Conservation (phyloP, 2,797 vertebrate species). For the Ctenopoma multispine region DNA sequence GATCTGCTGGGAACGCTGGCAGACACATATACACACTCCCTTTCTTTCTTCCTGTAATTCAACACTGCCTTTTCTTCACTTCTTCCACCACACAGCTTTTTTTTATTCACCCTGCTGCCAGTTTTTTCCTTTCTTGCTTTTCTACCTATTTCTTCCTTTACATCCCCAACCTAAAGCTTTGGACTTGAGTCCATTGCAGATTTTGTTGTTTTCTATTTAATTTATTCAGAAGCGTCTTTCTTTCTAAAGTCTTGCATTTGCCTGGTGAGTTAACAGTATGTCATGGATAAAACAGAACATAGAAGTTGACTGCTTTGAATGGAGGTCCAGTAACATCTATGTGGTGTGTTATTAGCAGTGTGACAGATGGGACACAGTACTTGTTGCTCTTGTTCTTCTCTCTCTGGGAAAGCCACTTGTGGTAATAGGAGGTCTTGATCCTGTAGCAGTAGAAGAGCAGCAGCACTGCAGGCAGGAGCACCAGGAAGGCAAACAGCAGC, state of each 20-base stretch:
- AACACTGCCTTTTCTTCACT: slow-evolving; percentile 3
- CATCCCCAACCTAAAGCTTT: no score
- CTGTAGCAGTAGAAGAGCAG: slow-evolving; percentile 86
- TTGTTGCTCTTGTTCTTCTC: slow-evolving; percentile 83
- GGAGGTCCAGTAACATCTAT: background rate
- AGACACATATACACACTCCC: background rate
- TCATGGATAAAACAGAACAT: no score
- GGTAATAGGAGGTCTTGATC: slow-evolving; percentile 81
- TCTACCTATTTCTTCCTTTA: background rate
- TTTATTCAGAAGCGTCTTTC: no score
- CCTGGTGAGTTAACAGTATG: no score
- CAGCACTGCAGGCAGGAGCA: slow-evolving; percentile 85
- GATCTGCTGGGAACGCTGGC: slow-evolving; percentile 1
- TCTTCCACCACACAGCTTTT: background rate
- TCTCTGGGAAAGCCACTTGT: slow-evolving; percentile 81
- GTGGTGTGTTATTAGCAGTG: background rate
- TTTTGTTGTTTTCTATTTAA: no score
- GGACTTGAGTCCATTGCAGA: no score
- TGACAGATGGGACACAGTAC: slow-evolving; percentile 53
- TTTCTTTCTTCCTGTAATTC: slow-evolving; percentile 2
- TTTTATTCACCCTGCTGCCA: background rate
- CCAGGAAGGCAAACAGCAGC: slow-evolving; percentile 86
- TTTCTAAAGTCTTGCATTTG: no score
- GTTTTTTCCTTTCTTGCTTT: background rate
- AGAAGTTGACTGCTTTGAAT: background rate